These are phyloP conservation scores for Pangasius krempfi DNA, from an alignment of 2,797 vertebrate species.

Conservation along the genomic window DNA sequence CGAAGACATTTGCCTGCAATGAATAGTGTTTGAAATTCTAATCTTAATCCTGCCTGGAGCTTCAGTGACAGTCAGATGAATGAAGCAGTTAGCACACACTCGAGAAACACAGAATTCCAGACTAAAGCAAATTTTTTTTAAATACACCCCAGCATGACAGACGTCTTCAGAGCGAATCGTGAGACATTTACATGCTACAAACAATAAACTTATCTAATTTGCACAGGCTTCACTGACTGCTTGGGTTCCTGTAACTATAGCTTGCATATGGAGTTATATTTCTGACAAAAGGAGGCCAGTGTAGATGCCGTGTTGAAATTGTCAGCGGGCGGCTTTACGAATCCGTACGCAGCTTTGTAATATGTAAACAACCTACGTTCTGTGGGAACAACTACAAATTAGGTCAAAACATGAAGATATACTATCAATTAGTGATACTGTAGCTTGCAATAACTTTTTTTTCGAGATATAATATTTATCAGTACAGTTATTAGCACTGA, in stretches of 20 bases:
- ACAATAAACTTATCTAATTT: not conserved
- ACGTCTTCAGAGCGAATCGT: not conserved
- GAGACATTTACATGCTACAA: not conserved
- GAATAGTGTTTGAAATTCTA: not conserved
- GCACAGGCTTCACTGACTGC: not conserved
- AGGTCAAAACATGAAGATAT: not conserved
- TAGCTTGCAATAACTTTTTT: not conserved
- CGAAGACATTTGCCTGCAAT: not conserved
- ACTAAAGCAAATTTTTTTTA: not conserved
- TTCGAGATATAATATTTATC: not conserved
- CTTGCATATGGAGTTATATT: not conserved
- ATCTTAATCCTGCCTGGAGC: conserved; percentile 4
- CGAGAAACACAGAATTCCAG: conserved; percentile 2
- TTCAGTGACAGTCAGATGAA: conserved; percentile 16
- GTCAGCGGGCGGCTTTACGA: not conserved
- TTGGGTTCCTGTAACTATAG: too few species aligned
- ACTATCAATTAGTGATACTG: not conserved
- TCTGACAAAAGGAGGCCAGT: not conserved
- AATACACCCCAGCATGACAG: not conserved
- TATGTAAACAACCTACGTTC: not conserved
- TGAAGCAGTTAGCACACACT: conserved; percentile 5
- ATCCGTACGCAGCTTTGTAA: not conserved
- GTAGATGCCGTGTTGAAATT: not conserved
- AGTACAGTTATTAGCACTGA: not conserved
- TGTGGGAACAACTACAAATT: not conserved